Percentiles rank a stretch among this genome's conserved stretches.
Conservation (phyloP, 2,113 vertebrate species). For the Laticauda laticaudata region DNA sequence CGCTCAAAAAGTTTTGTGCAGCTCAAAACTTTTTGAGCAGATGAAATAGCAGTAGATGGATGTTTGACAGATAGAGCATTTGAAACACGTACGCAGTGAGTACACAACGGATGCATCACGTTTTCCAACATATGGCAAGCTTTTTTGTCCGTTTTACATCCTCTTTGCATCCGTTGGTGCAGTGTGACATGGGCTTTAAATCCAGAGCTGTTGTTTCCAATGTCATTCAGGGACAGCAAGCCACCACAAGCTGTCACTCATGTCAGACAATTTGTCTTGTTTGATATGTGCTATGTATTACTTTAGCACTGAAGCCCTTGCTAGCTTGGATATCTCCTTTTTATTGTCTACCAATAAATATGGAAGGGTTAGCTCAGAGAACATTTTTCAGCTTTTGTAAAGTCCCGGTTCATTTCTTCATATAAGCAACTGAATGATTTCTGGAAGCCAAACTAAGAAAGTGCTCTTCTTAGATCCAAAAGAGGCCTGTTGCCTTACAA, state of each 20-base stretch:
- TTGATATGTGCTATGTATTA: not conserved
- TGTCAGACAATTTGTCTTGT: not conserved
- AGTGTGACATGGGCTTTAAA: no score
- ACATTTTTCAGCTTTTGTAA: not conserved
- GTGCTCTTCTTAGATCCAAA: not conserved
- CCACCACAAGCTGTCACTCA: not conserved
- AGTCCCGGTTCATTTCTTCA: not conserved
- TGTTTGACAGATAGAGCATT: no score
- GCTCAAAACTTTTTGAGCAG: no score
- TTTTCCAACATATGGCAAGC: no score
- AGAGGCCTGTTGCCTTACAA: not conserved
- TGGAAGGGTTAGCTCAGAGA: not conserved
- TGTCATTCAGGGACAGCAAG: not conserved
- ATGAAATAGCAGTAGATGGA: no score
- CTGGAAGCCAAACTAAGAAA: not conserved
- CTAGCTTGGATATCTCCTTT: not conserved
- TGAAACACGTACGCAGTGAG: no score
- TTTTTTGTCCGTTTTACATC: no score
- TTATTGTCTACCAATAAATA: not conserved
- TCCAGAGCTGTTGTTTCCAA: not conserved
- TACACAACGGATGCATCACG: no score
- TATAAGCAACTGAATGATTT: not conserved
- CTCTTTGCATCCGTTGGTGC: no score
- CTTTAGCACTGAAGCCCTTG: not conserved
- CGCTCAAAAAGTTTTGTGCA: no score